Base-by-base conservation (phyloP, 1,140 invertebrate species). In the Wiebesia pumilae region DNA sequence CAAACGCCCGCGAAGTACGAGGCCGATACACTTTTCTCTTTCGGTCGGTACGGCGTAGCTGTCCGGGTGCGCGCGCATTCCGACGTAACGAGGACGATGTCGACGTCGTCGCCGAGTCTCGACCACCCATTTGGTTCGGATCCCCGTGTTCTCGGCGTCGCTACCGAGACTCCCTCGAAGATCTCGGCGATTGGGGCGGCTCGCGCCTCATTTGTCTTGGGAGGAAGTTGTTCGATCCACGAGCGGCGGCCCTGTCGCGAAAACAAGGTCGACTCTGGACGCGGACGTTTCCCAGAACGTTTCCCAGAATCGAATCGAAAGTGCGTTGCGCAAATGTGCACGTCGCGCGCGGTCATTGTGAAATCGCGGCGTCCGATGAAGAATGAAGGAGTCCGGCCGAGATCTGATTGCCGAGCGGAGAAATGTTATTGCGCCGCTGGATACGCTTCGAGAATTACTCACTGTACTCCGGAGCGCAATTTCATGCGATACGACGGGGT, bases 151-250 rank as follows among this genome's bases (percentile, higher is more conserved):
- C n/a, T n/a, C 35, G 40, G 47, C 43, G 71, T 40, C 30, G 38
- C 35, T 40, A n/a, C 43, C 38, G 73, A 40, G 35, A 62, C 51
- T 51, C 77, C 77, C 54, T 58, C 35, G 58, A 0, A 40, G 79
- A 65, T 81, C 79, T 21, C 14, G 14, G 43, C 47, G 77, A 79
- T 79, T 79, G 77, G 27, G 24, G 30, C 79, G 35, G 38, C 24
- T 40, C 77, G 62, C 47, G 38, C 62, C 19, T 82, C 81, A 82
- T 82, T 82, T 82, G 65, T 82, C 81, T 82, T 82, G 62, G 30
- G 24, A 33, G 47, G 35, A 33, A 82, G 65, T 71, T 47, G 81
- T 71, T 40, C n/a, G 81, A 24, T n/a, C 12, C 33, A 79, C 30
- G 51, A 58, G 58, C 38, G 33, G 33, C 14, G 19, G 19, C 27